Conservation (phyloP, 2,888 invertebrate species). For the Brenthis ino region DNA sequence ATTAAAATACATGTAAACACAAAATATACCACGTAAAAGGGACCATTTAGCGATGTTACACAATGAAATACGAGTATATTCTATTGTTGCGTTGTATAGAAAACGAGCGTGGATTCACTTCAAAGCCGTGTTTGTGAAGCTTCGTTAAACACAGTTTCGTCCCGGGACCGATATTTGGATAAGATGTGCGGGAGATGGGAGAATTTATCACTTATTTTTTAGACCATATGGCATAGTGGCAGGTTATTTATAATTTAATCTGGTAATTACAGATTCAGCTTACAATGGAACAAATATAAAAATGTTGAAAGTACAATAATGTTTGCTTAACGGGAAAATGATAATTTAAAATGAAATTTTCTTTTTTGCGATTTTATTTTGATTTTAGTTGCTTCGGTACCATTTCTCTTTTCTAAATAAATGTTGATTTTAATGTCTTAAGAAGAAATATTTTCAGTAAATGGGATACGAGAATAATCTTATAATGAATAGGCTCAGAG, state of each 20-base stretch:
- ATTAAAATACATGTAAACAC: neutral
- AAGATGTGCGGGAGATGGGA: constrained; percentile 13
- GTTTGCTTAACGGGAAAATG: no score
- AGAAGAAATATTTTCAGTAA: no score
- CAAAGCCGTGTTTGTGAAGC: constrained; percentile 42
- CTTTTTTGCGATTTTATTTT: no score
- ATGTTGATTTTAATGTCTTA: no score
- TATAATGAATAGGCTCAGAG: no score
- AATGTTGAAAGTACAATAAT: no score
- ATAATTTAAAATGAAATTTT: no score
- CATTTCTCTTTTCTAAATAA: no score
- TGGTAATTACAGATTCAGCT: neutral
- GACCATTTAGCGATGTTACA: constrained; percentile 38
- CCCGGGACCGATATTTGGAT: constrained; percentile 14
- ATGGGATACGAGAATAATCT: no score
- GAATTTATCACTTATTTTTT: constrained; percentile 3
- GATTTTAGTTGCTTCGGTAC: no score
- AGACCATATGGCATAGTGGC: neutral
- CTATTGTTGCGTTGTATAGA: constrained; percentile 37
- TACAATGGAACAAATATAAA: no score
- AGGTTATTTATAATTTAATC: neutral
- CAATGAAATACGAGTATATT: constrained; percentile 32
- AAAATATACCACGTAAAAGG: constrained; percentile 31
- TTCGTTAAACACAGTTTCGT: constrained; percentile 45
- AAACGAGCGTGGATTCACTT: constrained; percentile 39